Evolutionary conservation across 2,113 vertebrate genomes (phyloP).

Genomic region (Erythrolamprus reginae): DNA sequence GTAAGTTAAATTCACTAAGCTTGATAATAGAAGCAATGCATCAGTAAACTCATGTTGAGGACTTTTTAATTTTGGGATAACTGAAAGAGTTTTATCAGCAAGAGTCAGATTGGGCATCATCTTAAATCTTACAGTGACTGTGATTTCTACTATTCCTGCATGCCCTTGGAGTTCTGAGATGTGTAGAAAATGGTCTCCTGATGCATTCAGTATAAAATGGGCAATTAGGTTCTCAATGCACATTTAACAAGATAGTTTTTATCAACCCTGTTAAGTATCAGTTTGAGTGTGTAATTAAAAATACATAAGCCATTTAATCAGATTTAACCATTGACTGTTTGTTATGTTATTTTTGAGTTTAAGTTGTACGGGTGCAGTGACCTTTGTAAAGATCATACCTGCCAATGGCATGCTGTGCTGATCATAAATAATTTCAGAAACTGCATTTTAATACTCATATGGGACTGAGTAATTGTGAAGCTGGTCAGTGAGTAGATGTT

Average conservation of each 20-base stretch:
- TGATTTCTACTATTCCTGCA: not conserved
- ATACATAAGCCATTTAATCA: constrained; percentile 43
- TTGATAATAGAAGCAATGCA: constrained; percentile 23
- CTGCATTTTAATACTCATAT: not conserved
- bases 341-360: constrained; percentile 51
- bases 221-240: constrained; percentile 23
- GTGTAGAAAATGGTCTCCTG: not conserved
- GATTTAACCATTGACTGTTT: constrained; percentile 15
- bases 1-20: constrained; percentile 71
- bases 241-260: constrained; percentile 17
- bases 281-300: constrained; percentile 45
- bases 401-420: not conserved
- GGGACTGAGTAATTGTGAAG: not conserved
- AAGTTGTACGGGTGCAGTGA: constrained; percentile 25
- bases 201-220: constrained; percentile 15
- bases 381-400: constrained; percentile 12
- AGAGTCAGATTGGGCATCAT: not conserved
- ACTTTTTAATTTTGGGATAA: not conserved
- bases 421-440: not conserved
- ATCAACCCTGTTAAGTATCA: constrained; percentile 25
- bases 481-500: not conserved
- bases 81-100: not conserved
- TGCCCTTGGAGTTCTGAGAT: not conserved
- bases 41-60: not conserved
- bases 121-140: constrained; percentile 17